These are phyloP conservation scores for Polydrusus tereticollis DNA, from an alignment of 2,888 invertebrate genomes.

Conservation along the genomic window DNA sequence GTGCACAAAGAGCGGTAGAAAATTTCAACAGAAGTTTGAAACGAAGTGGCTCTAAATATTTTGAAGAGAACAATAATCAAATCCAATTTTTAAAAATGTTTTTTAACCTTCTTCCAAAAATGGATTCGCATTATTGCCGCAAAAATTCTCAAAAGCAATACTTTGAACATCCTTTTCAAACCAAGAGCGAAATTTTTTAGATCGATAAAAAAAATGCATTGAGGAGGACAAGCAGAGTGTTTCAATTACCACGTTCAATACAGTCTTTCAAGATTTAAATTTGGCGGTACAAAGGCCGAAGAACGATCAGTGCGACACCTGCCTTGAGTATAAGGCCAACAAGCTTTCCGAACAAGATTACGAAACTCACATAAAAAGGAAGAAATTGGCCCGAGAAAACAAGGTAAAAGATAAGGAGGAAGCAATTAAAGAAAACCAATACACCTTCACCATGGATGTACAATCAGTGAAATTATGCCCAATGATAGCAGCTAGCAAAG, in stretches of 20 bases:
- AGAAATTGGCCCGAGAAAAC: constrained; percentile 11
- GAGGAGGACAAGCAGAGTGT: not conserved
- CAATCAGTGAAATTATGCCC: constrained; percentile 44
- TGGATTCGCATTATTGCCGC: not conserved
- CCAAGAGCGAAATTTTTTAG: not conserved
- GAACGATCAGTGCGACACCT: constrained; percentile 24
- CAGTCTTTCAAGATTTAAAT: constrained; percentile 2
- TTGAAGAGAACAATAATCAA: not conserved
- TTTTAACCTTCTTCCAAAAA: not conserved
- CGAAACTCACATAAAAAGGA: constrained; percentile 9
- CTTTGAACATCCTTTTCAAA: not conserved
- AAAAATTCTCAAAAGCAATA: not conserved
- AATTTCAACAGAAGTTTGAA: not conserved
- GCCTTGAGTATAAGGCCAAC: constrained; percentile 14
- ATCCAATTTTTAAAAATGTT: not conserved
- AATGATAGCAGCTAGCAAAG: constrained; percentile 42
- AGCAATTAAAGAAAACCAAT: constrained; percentile 10
- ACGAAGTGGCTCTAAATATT: not conserved
- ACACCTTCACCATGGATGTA: constrained; percentile 14
- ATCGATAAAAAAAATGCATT: not conserved
- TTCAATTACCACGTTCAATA: constrained; percentile 7
- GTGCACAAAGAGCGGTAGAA: not conserved
- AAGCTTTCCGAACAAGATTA: constrained; percentile 12
- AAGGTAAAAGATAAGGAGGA: constrained; percentile 17
- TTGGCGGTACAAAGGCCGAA: constrained; percentile 9